Base-by-base conservation (phyloP, 2,888 invertebrate genomes). In the Mythimna pallens region DNA sequence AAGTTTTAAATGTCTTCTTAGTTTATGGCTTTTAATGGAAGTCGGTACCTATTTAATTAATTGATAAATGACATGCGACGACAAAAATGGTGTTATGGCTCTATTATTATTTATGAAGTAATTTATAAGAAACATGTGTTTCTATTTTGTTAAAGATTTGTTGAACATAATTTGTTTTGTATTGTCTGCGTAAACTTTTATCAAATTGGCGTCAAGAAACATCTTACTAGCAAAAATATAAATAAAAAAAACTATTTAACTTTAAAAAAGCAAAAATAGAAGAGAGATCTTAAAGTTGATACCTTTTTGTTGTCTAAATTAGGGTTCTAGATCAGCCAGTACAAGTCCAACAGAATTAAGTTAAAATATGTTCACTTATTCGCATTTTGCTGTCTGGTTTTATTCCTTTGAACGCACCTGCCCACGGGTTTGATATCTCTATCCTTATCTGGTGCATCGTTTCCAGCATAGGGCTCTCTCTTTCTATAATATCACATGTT, bases 371-470 rank as follows among this genome's bases (percentile, higher is more conserved):
- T 71, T 62, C 72, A 79, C 73, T 70, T 75, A 75, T 77, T 81
- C 68, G 63, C 67, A 70, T 73, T 75, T 69, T 76, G 71, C 69
- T 65, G 71, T 68, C 81, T 74, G 71, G 79, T 77, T 78, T 77
- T 72, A 83, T 81, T 75, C 52, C 79, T 77, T 74, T 67, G 62
- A 81, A 84, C 78, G 84, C 90, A 90, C 90, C 90, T 90, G 89
- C 88, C 82, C 75, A 80, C 75, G 67, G 66, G 82, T 76, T 78
- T 64, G 14, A 70, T 81, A 67, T 68, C 57, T 66, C 70, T 52
- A 73, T 87, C 86, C 70, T 82, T 83, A 73, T 87, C 85, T 58
- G 14, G 52, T 76, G 20, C 66, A 68, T 69, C 59, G 17, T 34
- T 47, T 77, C 69, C 70, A 63, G 59, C 69, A 78, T 81, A 66